Conservation (phyloP, 2,888 invertebrate species). For the Smittia aterrima region DNA sequence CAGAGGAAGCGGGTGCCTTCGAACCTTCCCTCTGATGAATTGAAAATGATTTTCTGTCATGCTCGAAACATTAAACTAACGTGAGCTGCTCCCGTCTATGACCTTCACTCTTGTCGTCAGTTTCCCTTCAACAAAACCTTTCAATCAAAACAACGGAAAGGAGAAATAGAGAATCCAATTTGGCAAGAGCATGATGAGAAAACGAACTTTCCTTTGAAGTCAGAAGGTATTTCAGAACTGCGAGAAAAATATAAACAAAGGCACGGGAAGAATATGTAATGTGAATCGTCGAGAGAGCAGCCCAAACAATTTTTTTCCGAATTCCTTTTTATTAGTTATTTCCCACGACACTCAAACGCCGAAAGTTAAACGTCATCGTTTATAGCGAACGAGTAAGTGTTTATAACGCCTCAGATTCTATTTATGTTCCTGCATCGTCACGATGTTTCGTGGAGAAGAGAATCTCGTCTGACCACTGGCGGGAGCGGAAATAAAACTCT, state of each 20-base stretch:
- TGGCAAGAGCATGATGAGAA: too few species aligned
- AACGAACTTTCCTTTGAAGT: background rate
- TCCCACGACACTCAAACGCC: background rate
- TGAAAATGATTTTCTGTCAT: too few species aligned
- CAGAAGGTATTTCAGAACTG: background rate
- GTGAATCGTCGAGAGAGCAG: background rate
- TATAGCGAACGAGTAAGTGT: background rate
- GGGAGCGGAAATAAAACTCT: background rate
- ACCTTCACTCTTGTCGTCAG: background rate
- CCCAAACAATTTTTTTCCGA: background rate
- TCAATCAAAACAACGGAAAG: background rate
- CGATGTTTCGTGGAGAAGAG: background rate
- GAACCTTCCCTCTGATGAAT: too few species aligned
- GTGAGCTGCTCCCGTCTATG: too few species aligned
- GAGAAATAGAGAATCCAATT: too few species aligned
- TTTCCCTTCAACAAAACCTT: background rate
- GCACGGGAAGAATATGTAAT: background rate
- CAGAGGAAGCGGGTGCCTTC: too few species aligned
- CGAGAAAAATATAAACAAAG: constrained; percentile 14
- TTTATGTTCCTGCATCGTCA: constrained; percentile 19
- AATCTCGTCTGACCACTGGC: background rate
- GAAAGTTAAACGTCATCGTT: background rate
- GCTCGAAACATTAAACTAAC: too few species aligned
- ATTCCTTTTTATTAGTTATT: background rate
- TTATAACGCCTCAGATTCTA: background rate